Evolutionary conservation across 2,888 invertebrate genomes (phyloP), one percentile per base, ranked within the genome.

Genomic region (Philhelius pedissequus): DNA sequence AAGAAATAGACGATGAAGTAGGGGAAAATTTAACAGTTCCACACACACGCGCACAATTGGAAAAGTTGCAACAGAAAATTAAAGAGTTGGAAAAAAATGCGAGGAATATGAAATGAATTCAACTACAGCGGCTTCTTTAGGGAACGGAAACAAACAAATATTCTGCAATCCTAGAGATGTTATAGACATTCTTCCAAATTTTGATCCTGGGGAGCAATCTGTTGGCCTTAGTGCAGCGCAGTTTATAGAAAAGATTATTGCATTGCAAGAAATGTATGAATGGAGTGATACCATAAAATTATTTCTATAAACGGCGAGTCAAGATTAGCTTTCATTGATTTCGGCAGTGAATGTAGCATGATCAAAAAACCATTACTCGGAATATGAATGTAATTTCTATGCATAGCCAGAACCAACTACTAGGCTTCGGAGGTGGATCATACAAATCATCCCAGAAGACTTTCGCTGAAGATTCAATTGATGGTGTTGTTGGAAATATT

Each of bases 291-390:
- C 32, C 75, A 60, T 13, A 68, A 68, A 27, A 30, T 6, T 0
- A 13, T 76, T 58, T 60, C 27, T 18, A 60, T 74, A 20, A 74
- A 74, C 6, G 58, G 18, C 5, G 1, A 30, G 18, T n/a, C 66
- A 3, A 35, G 60, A 15, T n/a, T 76, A 30, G 75, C 38, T 20
- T 76, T 76, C 18, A 15, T 75, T 50, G 75, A 75, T 64, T 74
- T 74, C n/a, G 66, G 74, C 2, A 66, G 54, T 43, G 66, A 74
- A 9, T 56, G 74, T 22, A 74, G 54, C 13, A 25, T 66, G 32
- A 66, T 66, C 3, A 45, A 66, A 18, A 18, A 27, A 56, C 52
- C 6, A 22, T 2, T 40, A 52, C 54, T 52, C 18, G 30, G 0
- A 38, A 13, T 20, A 18, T 73, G n/a, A 35, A 62, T 13, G 15